Percentiles rank a stretch among this genome's conserved stretches.
Evolutionary conservation across 1,140 invertebrate species (phyloP).

Genomic region (Drosophila orena): DNA sequence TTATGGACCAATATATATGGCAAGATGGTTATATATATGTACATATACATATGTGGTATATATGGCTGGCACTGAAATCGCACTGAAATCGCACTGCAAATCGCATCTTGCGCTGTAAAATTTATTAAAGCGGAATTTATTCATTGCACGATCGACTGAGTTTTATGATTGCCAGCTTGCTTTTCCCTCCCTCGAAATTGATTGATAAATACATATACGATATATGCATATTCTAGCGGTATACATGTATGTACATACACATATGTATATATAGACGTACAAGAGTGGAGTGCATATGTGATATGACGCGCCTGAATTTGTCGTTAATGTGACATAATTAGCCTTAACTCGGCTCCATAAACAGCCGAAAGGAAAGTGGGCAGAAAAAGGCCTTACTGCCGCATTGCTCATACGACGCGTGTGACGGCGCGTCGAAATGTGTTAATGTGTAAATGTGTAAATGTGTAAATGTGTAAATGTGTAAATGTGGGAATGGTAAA

Average conservation of each 20-base stretch:
- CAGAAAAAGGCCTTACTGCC: slow-evolving; percentile 2
- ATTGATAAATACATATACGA: slow-evolving; percentile 21
- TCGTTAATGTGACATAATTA: slow-evolving; percentile 57
- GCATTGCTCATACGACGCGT: slow-evolving; percentile 39
- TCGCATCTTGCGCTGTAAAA: slow-evolving; percentile 81
- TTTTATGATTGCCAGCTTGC: slow-evolving; percentile 72
- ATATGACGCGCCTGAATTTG: slow-evolving; percentile 27
- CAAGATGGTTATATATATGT: background rate
- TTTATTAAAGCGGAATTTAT: slow-evolving; percentile 84
- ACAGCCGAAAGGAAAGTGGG: slow-evolving; percentile 4
- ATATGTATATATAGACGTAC: background rate
- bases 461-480: background rate
- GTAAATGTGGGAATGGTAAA: slow-evolving; percentile 1
- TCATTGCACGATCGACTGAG: slow-evolving; percentile 82
- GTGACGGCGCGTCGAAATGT: slow-evolving; percentile 1
- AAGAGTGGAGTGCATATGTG: slow-evolving; percentile 7
- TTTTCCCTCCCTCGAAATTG: slow-evolving; percentile 14
- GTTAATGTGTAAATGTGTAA: background rate
- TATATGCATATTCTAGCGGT: background rate
- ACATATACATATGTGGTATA: background rate
- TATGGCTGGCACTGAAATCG: slow-evolving; percentile 35
- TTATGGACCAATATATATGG: slow-evolving; percentile 8
- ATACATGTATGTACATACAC: too few relatives aligned
- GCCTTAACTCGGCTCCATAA: slow-evolving; percentile 40
- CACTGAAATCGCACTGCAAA: slow-evolving; percentile 67